phyloP scores from a whole-genome alignment of 2,113 vertebrate species.

The Buteo buteo region DNA sequence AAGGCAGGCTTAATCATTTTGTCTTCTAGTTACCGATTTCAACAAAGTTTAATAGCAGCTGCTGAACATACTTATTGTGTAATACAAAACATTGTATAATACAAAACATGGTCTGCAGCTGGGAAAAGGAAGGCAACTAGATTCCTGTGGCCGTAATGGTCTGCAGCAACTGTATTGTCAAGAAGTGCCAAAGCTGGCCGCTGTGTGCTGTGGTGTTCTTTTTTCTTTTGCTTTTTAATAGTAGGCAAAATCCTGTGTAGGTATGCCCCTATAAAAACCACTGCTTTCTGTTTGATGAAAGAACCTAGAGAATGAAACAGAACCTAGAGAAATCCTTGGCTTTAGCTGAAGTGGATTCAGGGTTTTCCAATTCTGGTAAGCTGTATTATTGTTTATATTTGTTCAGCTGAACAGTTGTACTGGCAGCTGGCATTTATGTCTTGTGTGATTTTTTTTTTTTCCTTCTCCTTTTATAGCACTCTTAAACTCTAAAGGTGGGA shows the following conservation, averaged over 20 bases:
- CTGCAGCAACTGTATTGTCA: neutral
- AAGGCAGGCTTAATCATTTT: neutral
- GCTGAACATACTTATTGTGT: neutral
- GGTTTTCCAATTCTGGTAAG: neutral
- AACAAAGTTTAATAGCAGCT: neutral
- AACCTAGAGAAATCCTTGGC: neutral
- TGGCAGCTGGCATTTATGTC: neutral
- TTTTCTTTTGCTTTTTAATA: neutral
- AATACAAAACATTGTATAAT: neutral
- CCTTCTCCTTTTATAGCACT: neutral
- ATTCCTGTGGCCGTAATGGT: neutral
- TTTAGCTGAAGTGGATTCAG: neutral
- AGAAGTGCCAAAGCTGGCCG: neutral
- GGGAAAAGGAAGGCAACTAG: neutral
- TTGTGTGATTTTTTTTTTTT: neutral
- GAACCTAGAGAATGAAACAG: neutral
- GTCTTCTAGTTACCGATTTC: neutral
- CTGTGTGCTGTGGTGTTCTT: neutral
- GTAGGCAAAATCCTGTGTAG: neutral
- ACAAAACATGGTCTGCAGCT: neutral
- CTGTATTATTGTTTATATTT: neutral
- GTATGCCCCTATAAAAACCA: accelerated
- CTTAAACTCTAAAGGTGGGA: neutral
- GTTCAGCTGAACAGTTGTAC: neutral
- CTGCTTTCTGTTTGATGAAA: neutral